A percentile compares a stretch with the other conserved stretches of the same genome.
Evolutionary conservation across 2,797 vertebrate species (phyloP).

Genomic region (Allenopithecus nigroviridis): DNA sequence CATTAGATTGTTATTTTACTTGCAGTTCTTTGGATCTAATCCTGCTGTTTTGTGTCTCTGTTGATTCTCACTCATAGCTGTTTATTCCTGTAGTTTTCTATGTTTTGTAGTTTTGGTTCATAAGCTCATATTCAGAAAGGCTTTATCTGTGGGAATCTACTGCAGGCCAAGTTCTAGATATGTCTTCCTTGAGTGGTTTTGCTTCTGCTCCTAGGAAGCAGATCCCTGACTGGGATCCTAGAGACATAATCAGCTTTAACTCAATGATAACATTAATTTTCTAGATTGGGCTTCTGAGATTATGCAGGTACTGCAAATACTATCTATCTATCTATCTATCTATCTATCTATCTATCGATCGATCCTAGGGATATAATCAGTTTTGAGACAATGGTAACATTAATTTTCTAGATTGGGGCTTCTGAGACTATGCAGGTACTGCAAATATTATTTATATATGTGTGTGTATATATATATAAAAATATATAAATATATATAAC

Average conservation of each 20-base stretch:
- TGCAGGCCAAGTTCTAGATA: not conserved
- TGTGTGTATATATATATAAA: too few species aligned
- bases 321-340: too few species aligned
- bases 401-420: not conserved
- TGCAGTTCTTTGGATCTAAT: not conserved
- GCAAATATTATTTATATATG: not conserved
- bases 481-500: too few species aligned
- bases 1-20: not conserved
- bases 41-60: not conserved
- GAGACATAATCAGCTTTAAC: too few species aligned
- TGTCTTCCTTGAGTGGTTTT: not conserved
- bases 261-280: too few species aligned
- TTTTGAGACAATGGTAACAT: not conserved
- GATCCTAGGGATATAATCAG: not conserved
- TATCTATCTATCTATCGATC: accelerated
- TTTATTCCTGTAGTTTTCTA: not conserved
- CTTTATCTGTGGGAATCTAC: not conserved
- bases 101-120: not conserved
- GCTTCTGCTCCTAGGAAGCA: not conserved
- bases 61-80: not conserved
- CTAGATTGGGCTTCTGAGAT: too few species aligned
- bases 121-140: not conserved
- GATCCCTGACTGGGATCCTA: not conserved
- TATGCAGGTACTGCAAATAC: too few species aligned
- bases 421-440: not conserved